phyloP scores from a whole-genome alignment of 2,113 vertebrate genomes.

The Alligator sinensis region DNA sequence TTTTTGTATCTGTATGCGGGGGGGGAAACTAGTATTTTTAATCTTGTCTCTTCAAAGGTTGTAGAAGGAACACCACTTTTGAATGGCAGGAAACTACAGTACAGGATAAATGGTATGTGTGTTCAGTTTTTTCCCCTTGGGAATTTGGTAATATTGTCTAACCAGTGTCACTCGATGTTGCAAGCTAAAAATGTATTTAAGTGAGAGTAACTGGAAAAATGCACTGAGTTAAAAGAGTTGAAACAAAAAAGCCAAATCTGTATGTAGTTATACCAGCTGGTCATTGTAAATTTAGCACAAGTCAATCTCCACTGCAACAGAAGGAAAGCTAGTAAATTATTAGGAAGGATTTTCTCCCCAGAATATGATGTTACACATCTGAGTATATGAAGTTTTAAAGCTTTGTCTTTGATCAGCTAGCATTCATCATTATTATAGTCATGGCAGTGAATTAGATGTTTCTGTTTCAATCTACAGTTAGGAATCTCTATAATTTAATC shows the following conservation, averaged over 20 bases:
- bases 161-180: not conserved
- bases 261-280: accelerated
- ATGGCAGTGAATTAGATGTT: not conserved
- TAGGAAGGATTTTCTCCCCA: not conserved
- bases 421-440: not conserved
- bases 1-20: not conserved
- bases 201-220: too few relatives aligned
- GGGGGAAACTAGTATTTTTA: not conserved
- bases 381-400: too few relatives aligned
- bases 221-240: too few relatives aligned
- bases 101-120: constrained; percentile 92
- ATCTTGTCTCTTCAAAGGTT: constrained; percentile 73
- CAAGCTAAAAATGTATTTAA: not conserved
- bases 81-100: constrained; percentile 86
- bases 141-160: accelerated
- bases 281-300: not conserved
- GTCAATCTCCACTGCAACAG: not conserved
- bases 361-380: not conserved
- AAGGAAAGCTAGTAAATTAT: not conserved
- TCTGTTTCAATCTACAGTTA: not conserved
- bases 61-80: constrained; percentile 86
- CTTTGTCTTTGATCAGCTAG: too few relatives aligned
- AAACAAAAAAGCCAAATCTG: not conserved
- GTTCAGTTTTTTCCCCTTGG: not conserved
- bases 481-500: too few relatives aligned